A percentile compares a stretch with the other conserved stretches of the same genome.
Evolutionary conservation across 2,888 invertebrate species (phyloP).

Genomic region (Agrochola circellaris): DNA sequence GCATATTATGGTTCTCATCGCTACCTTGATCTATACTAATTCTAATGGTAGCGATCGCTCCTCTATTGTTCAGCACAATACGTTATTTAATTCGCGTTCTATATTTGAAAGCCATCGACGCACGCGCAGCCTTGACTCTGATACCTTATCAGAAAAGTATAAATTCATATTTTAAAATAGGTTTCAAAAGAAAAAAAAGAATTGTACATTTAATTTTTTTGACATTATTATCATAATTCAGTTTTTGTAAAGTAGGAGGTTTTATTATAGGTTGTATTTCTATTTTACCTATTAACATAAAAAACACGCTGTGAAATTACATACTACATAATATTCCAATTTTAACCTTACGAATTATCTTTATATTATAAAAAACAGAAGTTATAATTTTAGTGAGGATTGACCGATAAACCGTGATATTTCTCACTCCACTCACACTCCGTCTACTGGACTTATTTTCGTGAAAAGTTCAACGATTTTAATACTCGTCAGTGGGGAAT

Average conservation of each 20-base stretch:
- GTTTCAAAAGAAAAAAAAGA: not conserved
- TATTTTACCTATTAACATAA: not conserved
- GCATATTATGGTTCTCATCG: slow-evolving; percentile 43
- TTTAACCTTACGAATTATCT: not conserved
- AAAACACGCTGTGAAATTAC: not conserved
- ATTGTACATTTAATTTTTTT: not conserved
- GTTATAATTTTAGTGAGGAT: not conserved
- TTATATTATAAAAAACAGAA: not conserved
- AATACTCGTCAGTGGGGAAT: not conserved
- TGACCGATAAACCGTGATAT: not conserved
- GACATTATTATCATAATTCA: no score
- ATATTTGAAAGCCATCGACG: slow-evolving; percentile 73
- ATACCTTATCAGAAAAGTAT: slow-evolving; percentile 18
- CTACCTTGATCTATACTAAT: slow-evolving; percentile 65
- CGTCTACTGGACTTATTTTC: slow-evolving; percentile 15
- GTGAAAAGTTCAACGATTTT: slow-evolving; percentile 32
- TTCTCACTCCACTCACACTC: no score
- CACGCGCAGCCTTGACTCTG: slow-evolving; percentile 68
- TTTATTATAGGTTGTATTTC: not conserved
- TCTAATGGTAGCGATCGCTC: slow-evolving; percentile 42
- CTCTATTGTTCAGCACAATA: slow-evolving; percentile 70
- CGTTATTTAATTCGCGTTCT: slow-evolving; percentile 71
- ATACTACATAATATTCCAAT: not conserved
- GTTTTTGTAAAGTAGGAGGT: no score
- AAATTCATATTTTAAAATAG: not conserved